phyloP scores from a whole-genome alignment of 2,113 vertebrate genomes.

The Telmatochromis sp. region DNA sequence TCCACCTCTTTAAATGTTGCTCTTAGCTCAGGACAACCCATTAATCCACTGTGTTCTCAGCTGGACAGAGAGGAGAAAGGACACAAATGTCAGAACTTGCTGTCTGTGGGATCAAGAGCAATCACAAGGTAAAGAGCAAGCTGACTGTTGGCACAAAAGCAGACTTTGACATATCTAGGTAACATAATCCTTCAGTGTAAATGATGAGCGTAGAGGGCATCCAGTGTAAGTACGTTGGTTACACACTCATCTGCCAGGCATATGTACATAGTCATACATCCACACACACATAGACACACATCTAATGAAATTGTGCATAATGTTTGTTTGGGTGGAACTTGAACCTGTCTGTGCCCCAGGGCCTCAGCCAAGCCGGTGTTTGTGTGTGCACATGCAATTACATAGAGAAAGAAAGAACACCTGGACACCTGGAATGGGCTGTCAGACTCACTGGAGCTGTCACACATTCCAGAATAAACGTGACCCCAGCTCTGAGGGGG shows the following conservation, averaged over 20 bases:
- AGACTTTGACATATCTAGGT: constrained; percentile 31
- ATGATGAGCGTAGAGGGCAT: constrained; percentile 34
- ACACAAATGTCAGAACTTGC: constrained; percentile 38
- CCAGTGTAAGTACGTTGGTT: constrained; percentile 25
- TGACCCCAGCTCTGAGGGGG: constrained; percentile 42
- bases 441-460: constrained; percentile 47
- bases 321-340: constrained; percentile 64
- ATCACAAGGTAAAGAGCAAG: constrained; percentile 40
- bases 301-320: constrained; percentile 30
- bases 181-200: constrained; percentile 50
- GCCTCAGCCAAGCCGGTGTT: constrained; percentile 46
- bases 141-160: constrained; percentile 38
- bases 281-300: background rate
- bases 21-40: constrained; percentile 28
- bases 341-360: constrained; percentile 52
- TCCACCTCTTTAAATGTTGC: constrained; percentile 29
- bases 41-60: constrained; percentile 25
- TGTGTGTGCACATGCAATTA: background rate
- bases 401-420: constrained; percentile 43
- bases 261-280: constrained; percentile 1
- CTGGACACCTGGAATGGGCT: constrained; percentile 45
- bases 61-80: constrained; percentile 20
- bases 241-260: constrained; percentile 6
- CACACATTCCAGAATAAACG: constrained; percentile 47
- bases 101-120: constrained; percentile 41